These are phyloP conservation scores for Girardia tigrina DNA, from an alignment of 2,888 invertebrate genomes.

Conservation along the genomic window DNA sequence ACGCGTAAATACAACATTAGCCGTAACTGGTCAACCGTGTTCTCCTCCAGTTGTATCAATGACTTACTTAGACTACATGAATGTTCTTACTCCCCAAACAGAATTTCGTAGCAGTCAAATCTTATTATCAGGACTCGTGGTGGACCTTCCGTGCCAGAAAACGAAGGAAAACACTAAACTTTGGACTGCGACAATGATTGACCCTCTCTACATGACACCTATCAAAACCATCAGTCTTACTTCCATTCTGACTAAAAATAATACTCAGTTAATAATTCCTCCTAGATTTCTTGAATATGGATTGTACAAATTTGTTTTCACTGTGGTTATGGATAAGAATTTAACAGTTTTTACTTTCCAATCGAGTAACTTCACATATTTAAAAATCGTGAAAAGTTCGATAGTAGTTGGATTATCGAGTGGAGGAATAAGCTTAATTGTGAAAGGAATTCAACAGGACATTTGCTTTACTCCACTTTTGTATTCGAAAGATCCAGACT, in stretches of 20 bases:
- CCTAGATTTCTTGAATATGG: conserved; percentile 43
- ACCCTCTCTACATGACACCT: not conserved
- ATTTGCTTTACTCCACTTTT: not conserved
- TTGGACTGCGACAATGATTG: conserved; percentile 39
- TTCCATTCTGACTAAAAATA: conserved; percentile 33
- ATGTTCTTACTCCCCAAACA: conserved; percentile 30
- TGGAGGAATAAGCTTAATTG: not conserved
- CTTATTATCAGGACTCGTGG: conserved; percentile 39
- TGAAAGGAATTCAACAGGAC: not conserved
- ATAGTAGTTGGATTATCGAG: conserved; percentile 1
- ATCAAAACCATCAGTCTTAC: conserved; percentile 16
- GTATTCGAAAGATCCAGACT: not conserved
- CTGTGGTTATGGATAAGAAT: conserved; percentile 41
- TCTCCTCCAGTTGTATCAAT: conserved; percentile 31
- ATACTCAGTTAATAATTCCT: conserved; percentile 40
- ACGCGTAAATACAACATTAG: conserved; percentile 33
- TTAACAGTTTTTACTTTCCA: conserved; percentile 38
- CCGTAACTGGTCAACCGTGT: conserved; percentile 32
- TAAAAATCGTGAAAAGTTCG: conserved; percentile 39
- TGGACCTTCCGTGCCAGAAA: conserved; percentile 40
- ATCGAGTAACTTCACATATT: conserved; percentile 40
- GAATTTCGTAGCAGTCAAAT: conserved; percentile 33
- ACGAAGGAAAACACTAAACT: conserved; percentile 41
- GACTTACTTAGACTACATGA: not conserved
- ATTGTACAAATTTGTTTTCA: conserved; percentile 44